Conservation (phyloP, 2,797 vertebrate genomes). For the Sebastes kiyomatsui region DNA sequence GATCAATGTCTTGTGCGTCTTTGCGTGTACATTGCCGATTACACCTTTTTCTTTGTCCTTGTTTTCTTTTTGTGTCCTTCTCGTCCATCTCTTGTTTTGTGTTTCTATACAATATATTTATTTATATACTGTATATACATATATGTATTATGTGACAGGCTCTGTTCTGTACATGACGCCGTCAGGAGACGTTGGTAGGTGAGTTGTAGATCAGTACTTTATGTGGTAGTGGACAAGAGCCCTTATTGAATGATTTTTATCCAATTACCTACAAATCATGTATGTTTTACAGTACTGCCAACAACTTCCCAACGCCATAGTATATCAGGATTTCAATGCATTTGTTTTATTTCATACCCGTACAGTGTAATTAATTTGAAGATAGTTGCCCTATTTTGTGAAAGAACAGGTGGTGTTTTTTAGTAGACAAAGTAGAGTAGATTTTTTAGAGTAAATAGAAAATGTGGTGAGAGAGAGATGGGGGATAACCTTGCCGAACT, state of each 20-base stretch:
- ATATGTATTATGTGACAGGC: constrained; percentile 75
- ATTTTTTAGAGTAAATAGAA: not conserved
- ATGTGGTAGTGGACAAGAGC: not conserved
- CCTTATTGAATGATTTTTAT: not conserved
- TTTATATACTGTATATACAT: too few relatives aligned
- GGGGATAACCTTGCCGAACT: not conserved
- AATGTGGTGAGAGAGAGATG: not conserved
- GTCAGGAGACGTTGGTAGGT: constrained; percentile 87
- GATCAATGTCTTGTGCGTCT: not conserved
- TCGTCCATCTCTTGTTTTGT: not conserved
- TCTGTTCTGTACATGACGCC: constrained; percentile 87
- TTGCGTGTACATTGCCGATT: not conserved
- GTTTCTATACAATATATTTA: constrained; percentile 6
- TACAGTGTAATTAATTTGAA: not conserved
- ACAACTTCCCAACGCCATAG: not conserved
- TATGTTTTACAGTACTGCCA: not conserved
- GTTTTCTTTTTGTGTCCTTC: not conserved
- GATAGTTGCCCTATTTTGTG: not conserved
- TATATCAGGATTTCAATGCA: not conserved
- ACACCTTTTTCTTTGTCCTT: not conserved
- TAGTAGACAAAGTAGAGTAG: not conserved
- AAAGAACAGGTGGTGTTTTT: not conserved
- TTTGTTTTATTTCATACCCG: not conserved
- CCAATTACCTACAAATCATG: not conserved
- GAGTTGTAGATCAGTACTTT: constrained; percentile 26